Conservation (phyloP, 2,888 invertebrate genomes). For the Troilus luridus region DNA sequence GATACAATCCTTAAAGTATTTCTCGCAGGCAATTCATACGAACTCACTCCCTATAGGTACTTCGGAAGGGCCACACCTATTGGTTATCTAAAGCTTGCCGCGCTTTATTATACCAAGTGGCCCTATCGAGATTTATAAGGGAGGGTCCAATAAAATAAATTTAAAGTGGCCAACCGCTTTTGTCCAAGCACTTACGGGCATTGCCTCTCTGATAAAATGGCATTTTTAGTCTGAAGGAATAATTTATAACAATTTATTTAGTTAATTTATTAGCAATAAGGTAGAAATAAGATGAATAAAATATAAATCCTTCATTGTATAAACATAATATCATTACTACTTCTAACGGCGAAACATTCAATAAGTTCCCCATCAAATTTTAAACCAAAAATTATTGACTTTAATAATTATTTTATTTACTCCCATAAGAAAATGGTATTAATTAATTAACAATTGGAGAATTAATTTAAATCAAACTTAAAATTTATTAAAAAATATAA, state of each 20-base stretch:
- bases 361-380: too few species aligned
- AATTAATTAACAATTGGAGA: too few species aligned
- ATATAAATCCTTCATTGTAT: too few species aligned
- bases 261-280: too few species aligned
- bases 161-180: conserved; percentile 1
- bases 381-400: too few species aligned
- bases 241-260: not conserved
- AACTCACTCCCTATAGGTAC: not conserved
- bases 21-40: not conserved
- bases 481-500: too few species aligned
- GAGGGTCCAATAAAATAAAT: conserved; percentile 5
- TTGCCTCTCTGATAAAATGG: not conserved
- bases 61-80: not conserved
- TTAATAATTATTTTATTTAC: too few species aligned
- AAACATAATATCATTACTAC: too few species aligned
- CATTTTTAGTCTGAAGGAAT: not conserved
- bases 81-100: not conserved
- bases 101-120: conserved; percentile 14
- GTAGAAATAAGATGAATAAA: too few species aligned
- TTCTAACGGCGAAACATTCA: too few species aligned
- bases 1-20: not conserved
- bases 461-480: too few species aligned
- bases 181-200: not conserved
- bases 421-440: too few species aligned
- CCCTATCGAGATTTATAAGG: conserved; percentile 6